Conservation (phyloP, 1,140 invertebrate genomes). For the Drosophila simulans region DNA sequence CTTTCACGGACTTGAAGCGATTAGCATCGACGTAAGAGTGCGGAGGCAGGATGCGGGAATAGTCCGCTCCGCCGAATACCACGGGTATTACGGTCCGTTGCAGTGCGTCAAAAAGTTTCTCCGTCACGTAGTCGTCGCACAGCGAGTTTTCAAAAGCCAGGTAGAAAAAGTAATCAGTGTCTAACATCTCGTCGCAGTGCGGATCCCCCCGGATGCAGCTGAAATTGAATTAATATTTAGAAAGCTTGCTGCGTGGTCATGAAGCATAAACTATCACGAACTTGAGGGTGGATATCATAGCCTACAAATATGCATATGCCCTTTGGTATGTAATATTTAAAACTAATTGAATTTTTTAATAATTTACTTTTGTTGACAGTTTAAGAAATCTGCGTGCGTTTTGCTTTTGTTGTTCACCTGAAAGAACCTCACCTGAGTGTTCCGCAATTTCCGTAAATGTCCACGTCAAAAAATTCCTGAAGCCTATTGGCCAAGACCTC, state of each 20-base stretch:
- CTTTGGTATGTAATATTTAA: too few relatives aligned
- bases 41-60: constrained; percentile 85
- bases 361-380: too few relatives aligned
- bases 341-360: too few relatives aligned
- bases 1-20: constrained; percentile 85
- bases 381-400: too few relatives aligned
- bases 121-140: constrained; percentile 87
- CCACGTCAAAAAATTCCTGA: constrained; percentile 86
- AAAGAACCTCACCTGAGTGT: constrained; percentile 45
- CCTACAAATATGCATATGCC: too few relatives aligned
- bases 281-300: too few relatives aligned
- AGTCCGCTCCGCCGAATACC: constrained; percentile 86
- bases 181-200: constrained; percentile 84
- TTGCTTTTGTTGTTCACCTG: background rate
- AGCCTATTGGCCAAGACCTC: constrained; percentile 86
- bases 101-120: constrained; percentile 86
- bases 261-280: too few relatives aligned
- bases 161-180: constrained; percentile 87
- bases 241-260: too few relatives aligned
- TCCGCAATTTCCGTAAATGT: constrained; percentile 89
- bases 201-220: constrained; percentile 76
- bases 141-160: constrained; percentile 88
- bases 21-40: constrained; percentile 87
- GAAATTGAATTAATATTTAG: constrained; percentile 22
- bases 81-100: constrained; percentile 86